phyloP scores from a whole-genome alignment of 2,113 vertebrate species.

The Zapus hudsonius region DNA sequence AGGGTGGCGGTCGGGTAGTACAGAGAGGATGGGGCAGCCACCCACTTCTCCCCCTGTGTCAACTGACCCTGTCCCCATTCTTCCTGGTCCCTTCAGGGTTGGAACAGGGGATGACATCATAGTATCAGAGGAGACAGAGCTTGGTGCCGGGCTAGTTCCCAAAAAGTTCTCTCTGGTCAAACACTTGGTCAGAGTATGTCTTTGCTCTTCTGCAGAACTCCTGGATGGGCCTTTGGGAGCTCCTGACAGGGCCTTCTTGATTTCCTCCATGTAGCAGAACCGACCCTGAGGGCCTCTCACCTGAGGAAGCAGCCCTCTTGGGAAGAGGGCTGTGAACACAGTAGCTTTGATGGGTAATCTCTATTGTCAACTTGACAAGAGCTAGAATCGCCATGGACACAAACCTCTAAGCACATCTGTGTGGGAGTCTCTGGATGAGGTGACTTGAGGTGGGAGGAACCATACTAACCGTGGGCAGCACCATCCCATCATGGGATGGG shows the following conservation, averaged over 20 bases:
- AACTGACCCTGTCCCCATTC: not conserved
- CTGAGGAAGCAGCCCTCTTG: not conserved
- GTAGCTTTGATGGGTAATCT: too few relatives aligned
- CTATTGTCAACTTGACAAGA: too few relatives aligned
- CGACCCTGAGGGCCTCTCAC: not conserved
- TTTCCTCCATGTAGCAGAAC: not conserved
- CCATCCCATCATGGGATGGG: too few relatives aligned
- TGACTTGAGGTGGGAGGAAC: too few relatives aligned
- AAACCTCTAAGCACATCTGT: too few relatives aligned
- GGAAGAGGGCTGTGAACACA: too few relatives aligned
- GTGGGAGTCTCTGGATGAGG: too few relatives aligned
- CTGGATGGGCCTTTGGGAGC: not conserved
- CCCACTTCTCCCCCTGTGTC: not conserved
- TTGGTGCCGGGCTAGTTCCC: not conserved
- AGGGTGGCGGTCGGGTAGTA: not conserved
- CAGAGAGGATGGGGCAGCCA: not conserved
- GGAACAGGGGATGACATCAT: too few relatives aligned
- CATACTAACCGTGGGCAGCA: too few relatives aligned
- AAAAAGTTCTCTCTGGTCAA: not conserved
- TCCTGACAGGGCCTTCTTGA: not conserved
- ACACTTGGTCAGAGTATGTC: not conserved
- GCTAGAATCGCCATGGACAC: too few relatives aligned
- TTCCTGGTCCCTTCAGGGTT: not conserved
- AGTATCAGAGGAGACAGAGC: not conserved
- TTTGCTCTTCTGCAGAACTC: not conserved